phyloP scores from a whole-genome alignment of 2,888 invertebrate genomes.

The Folsomia candida region DNA sequence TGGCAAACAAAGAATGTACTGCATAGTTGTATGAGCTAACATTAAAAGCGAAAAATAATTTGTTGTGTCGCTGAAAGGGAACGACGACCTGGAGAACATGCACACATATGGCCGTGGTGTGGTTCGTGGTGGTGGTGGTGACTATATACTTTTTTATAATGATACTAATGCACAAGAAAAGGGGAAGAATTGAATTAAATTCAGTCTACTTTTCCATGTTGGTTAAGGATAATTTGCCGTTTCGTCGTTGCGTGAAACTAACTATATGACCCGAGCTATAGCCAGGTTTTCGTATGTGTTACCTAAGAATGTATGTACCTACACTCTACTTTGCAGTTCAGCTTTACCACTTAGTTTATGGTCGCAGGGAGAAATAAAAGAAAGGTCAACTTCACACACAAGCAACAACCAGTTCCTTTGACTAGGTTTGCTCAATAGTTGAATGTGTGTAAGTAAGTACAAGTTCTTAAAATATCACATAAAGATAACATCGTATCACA shows the following conservation, averaged over 20 bases:
- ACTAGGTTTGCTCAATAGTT: not conserved
- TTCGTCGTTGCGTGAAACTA: not conserved
- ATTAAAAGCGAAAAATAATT: too few relatives aligned
- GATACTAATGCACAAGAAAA: not conserved
- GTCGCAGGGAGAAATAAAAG: not conserved
- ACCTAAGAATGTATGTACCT: too few relatives aligned
- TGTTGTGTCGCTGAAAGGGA: too few relatives aligned
- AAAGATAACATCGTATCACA: not conserved
- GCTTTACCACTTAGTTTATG: not conserved
- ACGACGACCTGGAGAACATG: too few relatives aligned
- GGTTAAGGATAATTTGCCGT: not conserved
- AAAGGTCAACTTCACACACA: not conserved
- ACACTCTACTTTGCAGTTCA: too few relatives aligned
- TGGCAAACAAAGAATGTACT: too few relatives aligned
- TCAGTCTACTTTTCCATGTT: not conserved
- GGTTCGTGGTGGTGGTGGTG: not conserved
- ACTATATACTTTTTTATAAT: not conserved
- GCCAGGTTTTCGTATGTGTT: not conserved
- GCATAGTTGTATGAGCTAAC: too few relatives aligned
- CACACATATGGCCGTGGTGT: too few relatives aligned
- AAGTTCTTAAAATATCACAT: not conserved
- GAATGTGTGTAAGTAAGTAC: not conserved
- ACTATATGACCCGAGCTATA: not conserved
- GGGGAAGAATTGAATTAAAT: not conserved
- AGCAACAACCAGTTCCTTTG: not conserved